Evolutionary conservation across 2,113 vertebrate species (phyloP).

Genomic region (Laterallus jamaicensis): DNA sequence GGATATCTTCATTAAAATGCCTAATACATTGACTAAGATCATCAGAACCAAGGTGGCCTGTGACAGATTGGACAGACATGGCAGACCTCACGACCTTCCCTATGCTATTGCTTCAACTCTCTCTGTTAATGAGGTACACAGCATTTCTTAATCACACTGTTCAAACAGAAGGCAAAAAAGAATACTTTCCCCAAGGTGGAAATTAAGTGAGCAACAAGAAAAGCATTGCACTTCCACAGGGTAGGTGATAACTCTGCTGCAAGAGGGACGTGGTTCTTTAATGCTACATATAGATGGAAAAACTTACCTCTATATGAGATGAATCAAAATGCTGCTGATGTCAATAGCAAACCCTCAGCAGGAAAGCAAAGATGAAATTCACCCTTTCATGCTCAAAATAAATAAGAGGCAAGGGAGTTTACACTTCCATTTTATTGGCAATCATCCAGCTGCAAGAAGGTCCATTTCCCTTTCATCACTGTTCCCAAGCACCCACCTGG

Average conservation of each 20-base stretch:
- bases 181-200: neutral
- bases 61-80: neutral
- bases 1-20: neutral
- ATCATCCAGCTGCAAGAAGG: neutral
- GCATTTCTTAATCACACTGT: neutral
- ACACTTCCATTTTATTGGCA: neutral
- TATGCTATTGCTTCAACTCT: neutral
- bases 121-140: neutral
- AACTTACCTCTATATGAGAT: neutral
- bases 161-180: neutral
- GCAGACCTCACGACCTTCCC: neutral
- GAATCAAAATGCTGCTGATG: neutral
- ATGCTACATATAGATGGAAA: neutral
- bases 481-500: fast-evolving
- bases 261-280: neutral
- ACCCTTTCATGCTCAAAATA: neutral
- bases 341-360: neutral
- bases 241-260: neutral
- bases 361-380: neutral
- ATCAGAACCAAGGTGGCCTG: neutral
- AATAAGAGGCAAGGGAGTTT: neutral
- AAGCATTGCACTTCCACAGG: neutral
- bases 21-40: neutral
- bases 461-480: neutral
- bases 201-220: neutral